These are phyloP conservation scores for Atrichornis clamosus DNA, from an alignment of 2,113 vertebrate genomes.

Conservation along the genomic window DNA sequence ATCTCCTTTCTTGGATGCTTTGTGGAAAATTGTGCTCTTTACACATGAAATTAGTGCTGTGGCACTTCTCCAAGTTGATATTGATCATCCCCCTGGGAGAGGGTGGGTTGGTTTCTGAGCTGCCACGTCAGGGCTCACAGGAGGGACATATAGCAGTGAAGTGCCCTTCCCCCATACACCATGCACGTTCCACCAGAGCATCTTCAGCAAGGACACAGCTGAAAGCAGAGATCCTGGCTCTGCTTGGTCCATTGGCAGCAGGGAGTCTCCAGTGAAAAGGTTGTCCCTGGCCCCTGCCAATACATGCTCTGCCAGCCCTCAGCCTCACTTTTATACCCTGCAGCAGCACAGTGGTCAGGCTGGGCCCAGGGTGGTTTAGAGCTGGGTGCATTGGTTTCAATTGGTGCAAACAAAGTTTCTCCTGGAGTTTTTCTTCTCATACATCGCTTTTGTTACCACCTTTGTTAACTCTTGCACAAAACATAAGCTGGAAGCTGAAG, in stretches of 20 bases:
- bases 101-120: neutral
- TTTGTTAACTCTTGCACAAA: neutral
- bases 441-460: fast-evolving
- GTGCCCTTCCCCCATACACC: neutral
- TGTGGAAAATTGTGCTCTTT: slow-evolving; percentile 42
- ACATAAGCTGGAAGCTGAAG: neutral
- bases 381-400: neutral
- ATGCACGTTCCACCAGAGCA: fast-evolving
- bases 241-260: neutral
- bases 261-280: neutral
- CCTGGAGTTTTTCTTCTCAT: neutral
- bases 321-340: neutral
- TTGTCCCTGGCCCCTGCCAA: neutral
- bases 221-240: neutral
- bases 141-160: fast-evolving
- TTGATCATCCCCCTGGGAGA: neutral
- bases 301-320: neutral
- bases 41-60: neutral
- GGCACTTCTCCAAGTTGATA: slow-evolving; percentile 4
- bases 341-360: neutral
- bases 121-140: neutral
- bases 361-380: neutral
- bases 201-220: neutral
- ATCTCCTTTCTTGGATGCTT: slow-evolving; percentile 51
- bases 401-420: neutral